These are phyloP conservation scores for Halcyon chelicuti DNA, from an alignment of 2,797 vertebrate genomes.

Conservation along the genomic window DNA sequence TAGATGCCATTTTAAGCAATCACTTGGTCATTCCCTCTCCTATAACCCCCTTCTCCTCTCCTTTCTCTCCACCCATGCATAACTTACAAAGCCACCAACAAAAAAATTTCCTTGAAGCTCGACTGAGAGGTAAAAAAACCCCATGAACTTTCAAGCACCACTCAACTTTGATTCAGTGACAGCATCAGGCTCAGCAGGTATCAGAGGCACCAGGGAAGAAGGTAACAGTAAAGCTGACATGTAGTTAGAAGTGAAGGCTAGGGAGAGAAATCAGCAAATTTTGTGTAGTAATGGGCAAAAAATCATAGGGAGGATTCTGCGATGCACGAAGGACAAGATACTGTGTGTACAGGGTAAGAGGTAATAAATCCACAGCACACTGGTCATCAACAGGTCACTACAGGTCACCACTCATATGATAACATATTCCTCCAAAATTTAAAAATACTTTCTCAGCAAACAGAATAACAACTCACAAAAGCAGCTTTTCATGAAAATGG, in stretches of 20 bases:
- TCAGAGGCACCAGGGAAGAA: background rate
- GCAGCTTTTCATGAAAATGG: background rate
- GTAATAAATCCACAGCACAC: background rate
- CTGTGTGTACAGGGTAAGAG: background rate
- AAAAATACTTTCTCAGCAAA: slow-evolving; percentile 6
- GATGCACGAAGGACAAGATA: background rate
- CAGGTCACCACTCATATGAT: background rate
- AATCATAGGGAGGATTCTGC: background rate
- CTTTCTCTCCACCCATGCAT: background rate
- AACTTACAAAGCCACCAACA: background rate
- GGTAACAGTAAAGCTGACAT: background rate
- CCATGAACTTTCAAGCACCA: background rate
- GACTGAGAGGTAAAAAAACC: background rate
- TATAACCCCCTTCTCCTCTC: background rate
- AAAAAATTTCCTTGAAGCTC: background rate
- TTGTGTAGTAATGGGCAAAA: background rate
- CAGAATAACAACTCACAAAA: background rate
- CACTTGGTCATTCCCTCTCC: background rate
- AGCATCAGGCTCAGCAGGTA: background rate
- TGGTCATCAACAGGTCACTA: background rate
- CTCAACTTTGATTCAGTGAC: background rate
- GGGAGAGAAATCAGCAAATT: background rate
- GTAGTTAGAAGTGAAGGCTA: background rate
- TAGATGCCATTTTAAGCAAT: background rate
- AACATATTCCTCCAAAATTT: slow-evolving; percentile 15